Base-by-base conservation (phyloP, 1,140 invertebrate genomes). In the Lycorma delicatula region DNA sequence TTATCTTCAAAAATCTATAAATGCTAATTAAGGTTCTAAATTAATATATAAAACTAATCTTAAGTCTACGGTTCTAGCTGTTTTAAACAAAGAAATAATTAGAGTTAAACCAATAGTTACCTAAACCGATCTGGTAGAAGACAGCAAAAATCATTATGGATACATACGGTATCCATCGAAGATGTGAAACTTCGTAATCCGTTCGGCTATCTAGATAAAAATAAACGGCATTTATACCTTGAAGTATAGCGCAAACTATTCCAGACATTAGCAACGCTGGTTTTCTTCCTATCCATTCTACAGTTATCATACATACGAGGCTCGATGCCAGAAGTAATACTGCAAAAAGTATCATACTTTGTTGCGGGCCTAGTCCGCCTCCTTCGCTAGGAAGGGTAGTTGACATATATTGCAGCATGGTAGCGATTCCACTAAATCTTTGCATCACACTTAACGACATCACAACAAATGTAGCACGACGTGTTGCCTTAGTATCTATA, bases 211-310 rank as follows among this genome's bases (percentile, higher is more conserved):
- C 27, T 5, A 55, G 11, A 16, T 25, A 56, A 55, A 60, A 67
- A 52, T 58, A 66, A 20, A 59, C 23, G 6, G 48, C 63, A 4
- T 58, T 54, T 29, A 57, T 25, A n/a, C 53, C 55, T 11, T 50
- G 59, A 12, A 36, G 46, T 13, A 57, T 28, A 6, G 54, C 58
- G 34, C 60, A 60, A 0, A 56, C 58, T 16, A 60, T 34, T 4
- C 61, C 58, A 5, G 77, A 79, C 2, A 79, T 60, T 3, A 81
- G 65, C 0, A 85, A 68, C 12, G 84, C 68, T n/a, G 52, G 36
- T 26, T 75, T 56, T 3, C 70, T 70, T 11, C 76, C 73, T 6
- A 69, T 55, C 25, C 72, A 66, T 4, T 75, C 77, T 0, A 75
- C 72, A 3, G 73, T 16, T 23, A 54, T 44, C 2, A 46, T 52